Evolutionary conservation across 2,113 vertebrate species (phyloP), one percentile per base, ranked within the genome.

Genomic region (Progne subis): DNA sequence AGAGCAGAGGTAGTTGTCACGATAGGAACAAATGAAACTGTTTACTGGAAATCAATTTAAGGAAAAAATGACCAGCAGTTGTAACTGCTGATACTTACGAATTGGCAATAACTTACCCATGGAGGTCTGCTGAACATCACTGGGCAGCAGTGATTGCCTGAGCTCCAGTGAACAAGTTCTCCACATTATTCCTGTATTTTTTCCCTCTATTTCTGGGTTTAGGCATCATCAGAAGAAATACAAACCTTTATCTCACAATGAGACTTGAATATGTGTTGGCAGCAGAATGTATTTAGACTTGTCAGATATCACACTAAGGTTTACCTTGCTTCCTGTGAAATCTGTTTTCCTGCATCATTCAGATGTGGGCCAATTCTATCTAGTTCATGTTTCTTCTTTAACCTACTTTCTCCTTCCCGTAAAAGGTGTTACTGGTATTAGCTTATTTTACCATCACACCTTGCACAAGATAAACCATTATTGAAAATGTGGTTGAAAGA

Each of bases 321-420:
- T 88, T 87, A 83, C 92, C 95, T 97, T 95, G 80, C 89, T 98
- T 98, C 98, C 98, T 97, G 94, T 94, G 88, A 97, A 86, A 94
- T 86, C 79, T 91, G 75, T 95, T 96, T 93, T 98, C 98, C 97
- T 98, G 96, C 91, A 82, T 92, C 82, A 95, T 92, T 98, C 83
- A 92, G 94, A 98, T 98, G 98, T 97, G 98, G 97, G 97, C 90
- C 89, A 95, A 17, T 95, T 93, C 82, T 92, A 95, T 96, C 96
- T 96, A 94, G 91, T 97, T 95, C 94, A 68, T 92, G 85, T 96
- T 97, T 98, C 97, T 97, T 96, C 59, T 91, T 94, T 99, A 99
- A 98, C 99, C 99, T 99, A 98, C 98, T 99, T 98, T 98, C 95
- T 97, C 97, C 98, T 99, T 99, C 99, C 98, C 71, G 98, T 98